Evolutionary conservation across 1,140 invertebrate species (phyloP).

Genomic region (Bactericera cockerelli): DNA sequence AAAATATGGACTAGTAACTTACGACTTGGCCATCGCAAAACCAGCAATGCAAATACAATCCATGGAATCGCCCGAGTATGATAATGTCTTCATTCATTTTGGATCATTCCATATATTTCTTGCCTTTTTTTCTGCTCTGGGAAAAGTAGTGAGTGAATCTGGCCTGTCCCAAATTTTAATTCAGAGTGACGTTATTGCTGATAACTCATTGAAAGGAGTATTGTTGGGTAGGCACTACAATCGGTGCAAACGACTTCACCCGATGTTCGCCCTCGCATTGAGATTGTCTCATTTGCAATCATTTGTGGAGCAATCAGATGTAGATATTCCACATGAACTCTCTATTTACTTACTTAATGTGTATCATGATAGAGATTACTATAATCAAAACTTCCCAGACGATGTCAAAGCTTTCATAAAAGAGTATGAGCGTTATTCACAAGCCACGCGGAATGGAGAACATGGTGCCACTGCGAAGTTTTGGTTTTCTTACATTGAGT

Average conservation of each 20-base stretch:
- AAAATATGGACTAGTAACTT: slow-evolving; percentile 26
- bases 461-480: slow-evolving; percentile 27
- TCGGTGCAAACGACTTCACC: slow-evolving; percentile 32
- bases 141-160: slow-evolving; percentile 31
- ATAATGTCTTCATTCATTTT: slow-evolving; percentile 33
- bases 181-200: slow-evolving; percentile 28
- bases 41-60: slow-evolving; percentile 28
- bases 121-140: slow-evolving; percentile 33
- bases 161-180: slow-evolving; percentile 30
- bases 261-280: slow-evolving; percentile 28
- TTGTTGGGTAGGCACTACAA: slow-evolving; percentile 33
- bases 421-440: slow-evolving; percentile 21
- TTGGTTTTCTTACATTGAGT: slow-evolving; percentile 21
- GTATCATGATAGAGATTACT: neutral
- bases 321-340: neutral
- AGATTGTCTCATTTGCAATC: slow-evolving; percentile 24
- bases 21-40: slow-evolving; percentile 31
- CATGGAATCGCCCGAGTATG: slow-evolving; percentile 23
- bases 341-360: neutral
- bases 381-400: neutral
- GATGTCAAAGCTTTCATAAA: slow-evolving; percentile 15
- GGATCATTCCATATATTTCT: slow-evolving; percentile 33
- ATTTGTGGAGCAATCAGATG: slow-evolving; percentile 1
- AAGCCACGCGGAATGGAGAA: slow-evolving; percentile 21
- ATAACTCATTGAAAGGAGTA: slow-evolving; percentile 31